These are phyloP conservation scores for Grammomys dolichurus DNA, from an alignment of 2,113 vertebrate species.

Conservation along the genomic window DNA sequence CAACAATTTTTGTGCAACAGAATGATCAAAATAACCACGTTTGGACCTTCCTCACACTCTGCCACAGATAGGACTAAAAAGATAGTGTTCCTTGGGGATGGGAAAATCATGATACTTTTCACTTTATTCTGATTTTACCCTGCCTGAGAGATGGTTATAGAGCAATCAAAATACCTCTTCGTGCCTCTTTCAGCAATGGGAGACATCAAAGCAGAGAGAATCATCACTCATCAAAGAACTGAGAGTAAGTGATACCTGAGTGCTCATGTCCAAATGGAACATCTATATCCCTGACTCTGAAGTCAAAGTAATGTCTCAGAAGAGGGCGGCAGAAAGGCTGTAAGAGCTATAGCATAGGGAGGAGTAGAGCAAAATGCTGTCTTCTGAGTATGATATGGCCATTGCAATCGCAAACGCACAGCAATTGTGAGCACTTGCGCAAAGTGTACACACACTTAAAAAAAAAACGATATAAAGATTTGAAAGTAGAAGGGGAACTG, in stretches of 20 bases:
- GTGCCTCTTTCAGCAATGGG: neutral
- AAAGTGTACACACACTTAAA: neutral
- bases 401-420: neutral
- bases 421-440: neutral
- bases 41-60: neutral
- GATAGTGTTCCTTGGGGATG: neutral
- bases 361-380: neutral
- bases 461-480: neutral
- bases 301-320: neutral
- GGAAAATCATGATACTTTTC: neutral
- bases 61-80: neutral
- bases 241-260: neutral
- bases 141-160: slow-evolving; percentile 15
- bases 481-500: neutral
- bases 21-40: neutral
- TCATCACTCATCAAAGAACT: neutral
- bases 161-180: slow-evolving; percentile 43
- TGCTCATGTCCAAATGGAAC: too few species aligned
- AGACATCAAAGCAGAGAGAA: neutral
- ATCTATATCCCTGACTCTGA: neutral
- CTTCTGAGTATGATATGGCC: neutral
- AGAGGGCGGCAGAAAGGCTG: neutral
- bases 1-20: neutral
- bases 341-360: too few species aligned
- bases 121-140: slow-evolving; percentile 22